phyloP scores from a whole-genome alignment of 2,113 vertebrate genomes.

The Castor canadensis region DNA sequence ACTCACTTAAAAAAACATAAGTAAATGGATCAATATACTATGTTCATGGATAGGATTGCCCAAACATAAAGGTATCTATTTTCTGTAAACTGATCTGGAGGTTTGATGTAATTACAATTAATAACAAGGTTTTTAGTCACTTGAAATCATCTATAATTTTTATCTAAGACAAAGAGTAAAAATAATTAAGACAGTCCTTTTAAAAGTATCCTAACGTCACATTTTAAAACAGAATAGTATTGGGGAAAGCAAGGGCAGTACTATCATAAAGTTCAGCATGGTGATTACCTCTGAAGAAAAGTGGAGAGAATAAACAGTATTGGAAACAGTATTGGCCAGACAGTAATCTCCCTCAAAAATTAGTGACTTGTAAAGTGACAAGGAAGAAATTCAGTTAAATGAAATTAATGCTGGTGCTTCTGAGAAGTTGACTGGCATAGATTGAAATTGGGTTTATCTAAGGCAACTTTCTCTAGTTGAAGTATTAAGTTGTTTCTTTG shows the following conservation, averaged over 20 bases:
- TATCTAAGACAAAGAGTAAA: neutral
- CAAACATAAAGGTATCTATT: neutral
- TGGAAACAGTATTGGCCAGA: no score
- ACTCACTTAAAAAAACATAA: neutral
- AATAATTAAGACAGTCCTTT: neutral
- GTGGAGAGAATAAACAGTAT: neutral
- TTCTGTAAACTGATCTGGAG: neutral
- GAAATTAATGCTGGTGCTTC: neutral
- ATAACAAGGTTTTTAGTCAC: neutral
- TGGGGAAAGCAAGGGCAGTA: neutral
- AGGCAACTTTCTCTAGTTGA: neutral
- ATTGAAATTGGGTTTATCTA: neutral
- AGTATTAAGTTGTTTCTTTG: neutral
- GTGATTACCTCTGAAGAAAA: neutral
- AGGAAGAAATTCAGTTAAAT: neutral
- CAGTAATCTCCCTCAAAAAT: neutral
- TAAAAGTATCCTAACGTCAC: no score
- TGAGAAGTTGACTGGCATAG: neutral
- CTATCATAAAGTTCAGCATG: neutral
- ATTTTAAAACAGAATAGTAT: neutral
- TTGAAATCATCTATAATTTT: neutral
- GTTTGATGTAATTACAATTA: neutral
- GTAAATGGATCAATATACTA: neutral
- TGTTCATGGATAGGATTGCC: neutral
- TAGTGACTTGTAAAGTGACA: neutral